Evolutionary conservation across 2,888 invertebrate genomes (phyloP).

Genomic region (Cryptophagus acutangulus): DNA sequence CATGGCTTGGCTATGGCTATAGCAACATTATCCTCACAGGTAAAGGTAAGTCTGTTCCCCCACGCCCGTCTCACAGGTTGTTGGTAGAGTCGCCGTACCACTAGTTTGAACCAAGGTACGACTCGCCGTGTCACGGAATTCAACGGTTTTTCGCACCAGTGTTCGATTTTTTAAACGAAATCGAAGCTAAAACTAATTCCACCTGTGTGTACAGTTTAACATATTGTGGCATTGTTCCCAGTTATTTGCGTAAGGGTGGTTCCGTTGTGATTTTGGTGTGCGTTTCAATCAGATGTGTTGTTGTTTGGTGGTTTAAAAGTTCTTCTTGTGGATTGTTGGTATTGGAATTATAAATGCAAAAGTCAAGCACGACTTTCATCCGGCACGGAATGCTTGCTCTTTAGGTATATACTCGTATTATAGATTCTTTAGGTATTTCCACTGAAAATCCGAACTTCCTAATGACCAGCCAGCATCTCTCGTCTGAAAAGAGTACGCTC

Average conservation of each 20-base stretch:
- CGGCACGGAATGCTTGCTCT: constrained; percentile 28
- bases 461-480: too few species aligned
- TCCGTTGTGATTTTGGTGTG: background rate
- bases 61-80: constrained; percentile 29
- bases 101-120: constrained; percentile 32
- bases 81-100: constrained; percentile 28
- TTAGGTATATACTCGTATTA: constrained; percentile 24
- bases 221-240: constrained; percentile 4
- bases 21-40: too few species aligned
- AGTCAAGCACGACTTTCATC: constrained; percentile 31
- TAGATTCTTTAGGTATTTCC: constrained; percentile 27
- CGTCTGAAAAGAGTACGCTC: too few species aligned
- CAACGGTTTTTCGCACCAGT: constrained; percentile 19
- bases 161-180: constrained; percentile 8
- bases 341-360: constrained; percentile 31
- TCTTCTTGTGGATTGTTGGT: constrained; percentile 12
- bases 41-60: constrained; percentile 26
- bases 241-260: constrained; percentile 1
- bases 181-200: constrained; percentile 1
- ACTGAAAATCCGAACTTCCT: background rate
- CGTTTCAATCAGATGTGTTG: background rate
- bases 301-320: constrained; percentile 6
- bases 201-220: background rate
- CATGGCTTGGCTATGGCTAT: too few species aligned
- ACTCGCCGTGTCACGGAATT: constrained; percentile 23